Evolutionary conservation across 2,888 invertebrate genomes (phyloP).

Genomic region (Lasioglossum malachurum): DNA sequence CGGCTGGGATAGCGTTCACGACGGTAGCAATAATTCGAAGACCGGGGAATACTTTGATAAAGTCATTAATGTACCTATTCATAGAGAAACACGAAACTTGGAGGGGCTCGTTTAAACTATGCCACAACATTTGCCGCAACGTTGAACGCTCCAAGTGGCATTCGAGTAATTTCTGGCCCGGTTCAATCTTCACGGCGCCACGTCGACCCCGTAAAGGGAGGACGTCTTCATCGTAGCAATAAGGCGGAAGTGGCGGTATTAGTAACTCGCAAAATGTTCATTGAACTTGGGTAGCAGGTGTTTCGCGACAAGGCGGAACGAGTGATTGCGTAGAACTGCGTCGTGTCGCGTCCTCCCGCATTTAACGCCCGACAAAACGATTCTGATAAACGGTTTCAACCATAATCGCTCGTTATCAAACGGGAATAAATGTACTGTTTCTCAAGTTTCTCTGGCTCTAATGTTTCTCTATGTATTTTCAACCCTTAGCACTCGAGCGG

Average conservation of each 20-base stretch:
- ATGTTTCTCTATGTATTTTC: too few species aligned
- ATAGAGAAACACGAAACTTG: conserved; percentile 50
- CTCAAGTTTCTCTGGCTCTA: not conserved
- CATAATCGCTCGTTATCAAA: not conserved
- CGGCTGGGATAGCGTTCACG: not conserved
- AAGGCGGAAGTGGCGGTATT: conserved; percentile 55
- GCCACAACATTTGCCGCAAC: conserved; percentile 47
- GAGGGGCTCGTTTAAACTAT: conserved; percentile 45
- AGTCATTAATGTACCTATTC: conserved; percentile 48
- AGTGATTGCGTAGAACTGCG: conserved; percentile 17
- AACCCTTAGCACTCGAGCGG: too few species aligned
- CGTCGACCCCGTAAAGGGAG: conserved; percentile 31
- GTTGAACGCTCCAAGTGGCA: conserved; percentile 56
- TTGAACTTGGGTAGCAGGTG: conserved; percentile 58
- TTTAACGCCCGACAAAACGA: conserved; percentile 17
- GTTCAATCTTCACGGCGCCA: conserved; percentile 50
- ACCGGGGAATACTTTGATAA: conserved; percentile 34
- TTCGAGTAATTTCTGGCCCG: conserved; percentile 53
- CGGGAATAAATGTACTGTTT: not conserved
- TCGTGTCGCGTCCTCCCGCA: not conserved
- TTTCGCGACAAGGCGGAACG: conserved; percentile 28
- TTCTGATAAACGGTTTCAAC: not conserved
- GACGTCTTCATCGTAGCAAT: conserved; percentile 57
- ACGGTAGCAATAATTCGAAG: conserved; percentile 24
- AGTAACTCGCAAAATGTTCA: conserved; percentile 48